These are phyloP conservation scores for Enoplosus armatus DNA, from an alignment of 2,797 vertebrate genomes.

Conservation along the genomic window DNA sequence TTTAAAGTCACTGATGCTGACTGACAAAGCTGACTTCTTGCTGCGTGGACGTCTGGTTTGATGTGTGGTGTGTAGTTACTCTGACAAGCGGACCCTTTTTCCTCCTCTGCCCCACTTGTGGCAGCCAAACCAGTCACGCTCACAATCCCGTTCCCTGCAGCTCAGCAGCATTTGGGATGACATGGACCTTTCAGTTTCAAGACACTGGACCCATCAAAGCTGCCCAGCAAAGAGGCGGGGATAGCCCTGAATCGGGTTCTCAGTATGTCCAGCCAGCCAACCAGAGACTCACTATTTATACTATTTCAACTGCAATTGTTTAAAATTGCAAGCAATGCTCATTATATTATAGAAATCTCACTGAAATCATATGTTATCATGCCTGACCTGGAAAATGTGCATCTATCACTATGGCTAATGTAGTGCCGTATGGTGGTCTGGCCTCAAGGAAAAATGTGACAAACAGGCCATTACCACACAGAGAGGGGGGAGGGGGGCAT, in stretches of 20 bases:
- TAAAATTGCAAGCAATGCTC: neutral
- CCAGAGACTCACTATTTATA: neutral
- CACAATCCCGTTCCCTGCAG: conserved; percentile 52
- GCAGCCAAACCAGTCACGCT: conserved; percentile 43
- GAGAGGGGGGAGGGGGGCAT: neutral
- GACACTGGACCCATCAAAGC: conserved; percentile 55
- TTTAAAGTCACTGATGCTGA: conserved; percentile 18
- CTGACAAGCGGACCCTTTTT: conserved; percentile 42
- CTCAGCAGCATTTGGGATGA: conserved; percentile 61
- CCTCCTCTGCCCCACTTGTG: conserved; percentile 25
- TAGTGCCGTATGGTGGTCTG: conserved; percentile 11
- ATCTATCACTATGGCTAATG: conserved; percentile 28
- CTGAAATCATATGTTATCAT: conserved; percentile 9
- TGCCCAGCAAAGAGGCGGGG: conserved; percentile 20
- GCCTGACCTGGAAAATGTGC: conserved; percentile 34
- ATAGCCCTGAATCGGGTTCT: conserved; percentile 24
- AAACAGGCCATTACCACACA: conserved; percentile 17
- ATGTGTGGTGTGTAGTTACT: conserved; percentile 16
- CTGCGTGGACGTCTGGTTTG: conserved; percentile 30
- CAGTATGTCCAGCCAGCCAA: conserved; percentile 10
- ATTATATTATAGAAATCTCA: conserved; percentile 1
- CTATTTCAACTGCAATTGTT: neutral
- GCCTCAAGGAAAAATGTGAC: conserved; percentile 42
- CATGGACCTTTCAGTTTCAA: conserved; percentile 47
- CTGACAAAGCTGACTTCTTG: conserved; percentile 24